Percentiles rank a stretch among this genome's conserved stretches.
These are phyloP conservation scores for Neoascia interrupta DNA, from an alignment of 2,888 invertebrate species.

Conservation along the genomic window DNA sequence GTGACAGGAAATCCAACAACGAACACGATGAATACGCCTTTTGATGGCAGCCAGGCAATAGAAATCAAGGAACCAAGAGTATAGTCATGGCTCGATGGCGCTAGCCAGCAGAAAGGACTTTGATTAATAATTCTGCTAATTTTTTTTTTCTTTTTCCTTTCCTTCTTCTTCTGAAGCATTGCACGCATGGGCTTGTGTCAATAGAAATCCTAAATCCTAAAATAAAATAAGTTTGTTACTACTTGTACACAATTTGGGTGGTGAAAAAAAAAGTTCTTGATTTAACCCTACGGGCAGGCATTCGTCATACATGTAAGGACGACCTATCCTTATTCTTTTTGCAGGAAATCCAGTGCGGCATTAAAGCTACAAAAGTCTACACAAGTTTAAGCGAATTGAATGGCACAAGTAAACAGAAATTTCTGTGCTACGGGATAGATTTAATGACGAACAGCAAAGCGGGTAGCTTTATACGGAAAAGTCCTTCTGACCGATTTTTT, in stretches of 20 bases:
- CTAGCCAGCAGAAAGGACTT: conserved; percentile 41
- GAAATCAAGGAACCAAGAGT: neutral
- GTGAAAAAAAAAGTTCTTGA: conserved; percentile 37
- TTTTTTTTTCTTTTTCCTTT: conserved; percentile 33
- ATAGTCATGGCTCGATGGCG: neutral
- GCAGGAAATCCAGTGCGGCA: conserved; percentile 21
- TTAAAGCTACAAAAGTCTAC: conserved; percentile 29
- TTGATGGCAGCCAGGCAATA: neutral
- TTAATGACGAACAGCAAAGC: conserved; percentile 42
- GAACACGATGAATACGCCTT: too few species aligned
- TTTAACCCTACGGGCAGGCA: conserved; percentile 34
- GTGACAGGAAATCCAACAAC: conserved; percentile 57
- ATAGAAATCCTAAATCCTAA: conserved; percentile 30
- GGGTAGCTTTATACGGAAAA: conserved; percentile 3
- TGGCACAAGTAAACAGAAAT: conserved; percentile 46
- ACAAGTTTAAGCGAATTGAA: conserved; percentile 55
- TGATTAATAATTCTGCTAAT: conserved; percentile 66
- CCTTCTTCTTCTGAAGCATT: conserved; percentile 10
- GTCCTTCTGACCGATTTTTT: conserved; percentile 61
- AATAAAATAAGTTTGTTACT: conserved; percentile 44
- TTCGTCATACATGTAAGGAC: conserved; percentile 28
- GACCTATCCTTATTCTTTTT: conserved; percentile 33
- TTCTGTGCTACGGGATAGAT: conserved; percentile 34
- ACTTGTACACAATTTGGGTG: conserved; percentile 22
- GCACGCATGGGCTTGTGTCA: conserved; percentile 14